Conservation (phyloP, 1,140 invertebrate genomes). For the Nephotettix cincticeps region DNA sequence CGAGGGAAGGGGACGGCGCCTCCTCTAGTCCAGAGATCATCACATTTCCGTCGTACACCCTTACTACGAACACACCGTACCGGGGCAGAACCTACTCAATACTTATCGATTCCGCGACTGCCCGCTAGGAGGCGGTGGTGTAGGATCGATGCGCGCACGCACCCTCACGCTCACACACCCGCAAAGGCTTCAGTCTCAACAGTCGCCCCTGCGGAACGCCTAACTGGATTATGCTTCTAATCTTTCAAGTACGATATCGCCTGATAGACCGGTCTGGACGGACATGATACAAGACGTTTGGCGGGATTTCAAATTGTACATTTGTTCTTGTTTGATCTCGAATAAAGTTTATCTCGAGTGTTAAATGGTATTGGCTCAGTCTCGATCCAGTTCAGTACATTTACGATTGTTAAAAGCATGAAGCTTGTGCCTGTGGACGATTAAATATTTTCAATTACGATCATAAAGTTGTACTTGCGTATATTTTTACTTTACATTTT, state of each 20-base stretch:
- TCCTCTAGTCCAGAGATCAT: not conserved
- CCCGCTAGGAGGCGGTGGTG: not conserved
- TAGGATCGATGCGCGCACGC: not conserved
- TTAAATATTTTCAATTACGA: too few species aligned
- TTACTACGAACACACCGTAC: not conserved
- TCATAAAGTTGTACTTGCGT: too few species aligned
- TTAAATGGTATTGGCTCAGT: too few species aligned
- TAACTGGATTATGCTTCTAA: conserved; percentile 3
- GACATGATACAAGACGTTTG: too few species aligned
- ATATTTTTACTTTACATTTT: too few species aligned
- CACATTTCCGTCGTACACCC: not conserved
- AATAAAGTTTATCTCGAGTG: too few species aligned
- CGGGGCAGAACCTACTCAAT: not conserved
- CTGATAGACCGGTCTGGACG: too few species aligned
- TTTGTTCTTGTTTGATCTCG: too few species aligned
- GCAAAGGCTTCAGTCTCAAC: not conserved
- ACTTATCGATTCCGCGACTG: not conserved
- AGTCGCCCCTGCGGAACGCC: not conserved
- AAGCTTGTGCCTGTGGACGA: too few species aligned
- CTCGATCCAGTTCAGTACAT: too few species aligned
- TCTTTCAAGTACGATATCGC: not conserved
- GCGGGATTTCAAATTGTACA: too few species aligned
- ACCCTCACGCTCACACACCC: not conserved
- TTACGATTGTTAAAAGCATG: too few species aligned
- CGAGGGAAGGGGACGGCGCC: not conserved